Evolutionary conservation across 2,888 invertebrate species (phyloP), one percentile per base, ranked within the genome.

Genomic region (Leptogaster cylindrica): DNA sequence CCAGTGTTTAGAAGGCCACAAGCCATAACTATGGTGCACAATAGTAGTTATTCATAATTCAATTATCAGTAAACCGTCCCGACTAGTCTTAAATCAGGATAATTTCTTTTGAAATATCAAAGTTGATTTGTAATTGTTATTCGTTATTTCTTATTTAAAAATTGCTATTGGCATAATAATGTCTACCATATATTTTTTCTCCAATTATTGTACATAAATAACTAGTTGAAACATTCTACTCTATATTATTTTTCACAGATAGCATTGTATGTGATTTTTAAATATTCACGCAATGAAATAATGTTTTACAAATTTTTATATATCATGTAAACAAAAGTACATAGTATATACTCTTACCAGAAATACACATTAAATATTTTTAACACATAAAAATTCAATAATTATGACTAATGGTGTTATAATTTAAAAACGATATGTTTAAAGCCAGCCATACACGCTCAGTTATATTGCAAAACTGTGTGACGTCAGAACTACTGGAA

Each of bases 141-240:
- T n/a, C n/a, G n/a, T n/a, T n/a, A n/a, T n/a, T n/a, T n/a, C n/a
- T n/a, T n/a, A n/a, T n/a, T n/a, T n/a, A n/a, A n/a, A n/a, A n/a
- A n/a, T n/a, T n/a, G n/a, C n/a, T n/a, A n/a, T n/a, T n/a, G n/a
- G n/a, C n/a, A n/a, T n/a, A n/a, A n/a, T n/a, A n/a, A n/a, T n/a
- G n/a, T n/a, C n/a, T 23, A 46, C 46, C 20, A 46, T 46, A 46
- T 46, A 46, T 46, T 46, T 46, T 46, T 46, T 20, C 20, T 46
- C 20, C 23, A 46, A 46, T n/a, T n/a, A n/a, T n/a, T n/a, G n/a
- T n/a, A 46, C 46, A 46, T 46, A 46, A 25, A 5, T 46, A 46
- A 46, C 6, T 7, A 46, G 46, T 46, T 46, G 23, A 46, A 46
- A 46, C 6, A 23, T 23, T 46, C 20, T 46, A 46, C 46, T 20